Conservation (phyloP, 2,113 vertebrate species). For the Ahaetulla prasina region DNA sequence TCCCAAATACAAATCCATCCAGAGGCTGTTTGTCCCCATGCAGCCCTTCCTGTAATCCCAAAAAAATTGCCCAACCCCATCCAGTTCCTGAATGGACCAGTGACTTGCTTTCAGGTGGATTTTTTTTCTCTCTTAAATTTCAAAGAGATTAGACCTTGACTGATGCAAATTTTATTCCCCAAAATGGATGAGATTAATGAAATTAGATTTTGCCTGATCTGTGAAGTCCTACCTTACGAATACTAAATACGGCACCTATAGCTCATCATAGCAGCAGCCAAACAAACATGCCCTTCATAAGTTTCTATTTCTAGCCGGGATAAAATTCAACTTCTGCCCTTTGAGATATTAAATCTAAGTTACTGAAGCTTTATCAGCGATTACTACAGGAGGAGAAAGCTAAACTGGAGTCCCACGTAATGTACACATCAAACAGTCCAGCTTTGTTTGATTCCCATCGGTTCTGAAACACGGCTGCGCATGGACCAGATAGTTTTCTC, state of each 20-base stretch:
- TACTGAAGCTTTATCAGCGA: background rate
- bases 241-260: background rate
- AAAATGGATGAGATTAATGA: background rate
- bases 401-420: background rate
- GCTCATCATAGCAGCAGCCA: background rate
- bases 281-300: background rate
- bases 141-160: background rate
- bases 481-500: background rate
- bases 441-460: background rate
- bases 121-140: background rate
- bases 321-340: background rate
- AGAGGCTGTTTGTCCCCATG: background rate
- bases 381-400: background rate
- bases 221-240: background rate
- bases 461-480: constrained; percentile 10
- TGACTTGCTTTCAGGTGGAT: background rate
- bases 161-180: background rate
- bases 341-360: constrained; percentile 11
- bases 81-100: background rate
- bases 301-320: background rate
- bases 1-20: background rate
- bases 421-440: background rate
- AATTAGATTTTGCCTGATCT: background rate
- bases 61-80: background rate
- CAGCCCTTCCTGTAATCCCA: background rate